Evolutionary conservation across 2,797 vertebrate genomes (phyloP).

Genomic region (Podargus strigoides): DNA sequence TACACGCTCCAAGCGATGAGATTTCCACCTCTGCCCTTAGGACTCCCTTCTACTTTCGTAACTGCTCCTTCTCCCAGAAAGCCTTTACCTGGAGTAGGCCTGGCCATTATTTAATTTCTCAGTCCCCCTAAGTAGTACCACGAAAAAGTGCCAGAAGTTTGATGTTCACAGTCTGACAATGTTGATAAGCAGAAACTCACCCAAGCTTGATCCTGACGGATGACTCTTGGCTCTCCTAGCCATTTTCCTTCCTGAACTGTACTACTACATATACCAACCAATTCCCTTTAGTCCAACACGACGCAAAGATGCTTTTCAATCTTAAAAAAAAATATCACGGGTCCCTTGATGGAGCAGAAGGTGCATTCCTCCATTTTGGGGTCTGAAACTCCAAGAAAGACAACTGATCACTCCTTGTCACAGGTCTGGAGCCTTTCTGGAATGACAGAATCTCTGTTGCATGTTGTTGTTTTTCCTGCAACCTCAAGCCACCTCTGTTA

Average conservation of each 20-base stretch:
- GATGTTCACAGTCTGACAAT: not conserved
- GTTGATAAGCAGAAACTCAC: not conserved
- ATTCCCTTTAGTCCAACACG: not conserved
- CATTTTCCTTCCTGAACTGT: not conserved
- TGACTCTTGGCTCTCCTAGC: not conserved
- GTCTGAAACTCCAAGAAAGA: not conserved
- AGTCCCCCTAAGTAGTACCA: not conserved
- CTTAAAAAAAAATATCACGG: not conserved
- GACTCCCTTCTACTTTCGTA: not conserved
- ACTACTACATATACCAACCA: not conserved
- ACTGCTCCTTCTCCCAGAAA: not conserved
- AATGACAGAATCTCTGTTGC: not conserved
- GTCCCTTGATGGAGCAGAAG: not conserved
- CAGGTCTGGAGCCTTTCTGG: not conserved
- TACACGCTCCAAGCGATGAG: not conserved
- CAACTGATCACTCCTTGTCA: not conserved
- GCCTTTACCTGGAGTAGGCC: not conserved
- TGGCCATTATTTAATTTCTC: not conserved
- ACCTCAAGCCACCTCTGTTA: not conserved
- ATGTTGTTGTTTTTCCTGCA: not conserved
- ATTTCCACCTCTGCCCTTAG: conserved; percentile 9
- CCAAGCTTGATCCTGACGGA: not conserved
- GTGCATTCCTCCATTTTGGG: not conserved
- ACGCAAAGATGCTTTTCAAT: not conserved
- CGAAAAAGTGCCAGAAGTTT: not conserved